Percentiles rank a stretch among this genome's conserved stretches.
Evolutionary conservation across 1,140 invertebrate genomes (phyloP).

Genomic region (Bombus balteatus): DNA sequence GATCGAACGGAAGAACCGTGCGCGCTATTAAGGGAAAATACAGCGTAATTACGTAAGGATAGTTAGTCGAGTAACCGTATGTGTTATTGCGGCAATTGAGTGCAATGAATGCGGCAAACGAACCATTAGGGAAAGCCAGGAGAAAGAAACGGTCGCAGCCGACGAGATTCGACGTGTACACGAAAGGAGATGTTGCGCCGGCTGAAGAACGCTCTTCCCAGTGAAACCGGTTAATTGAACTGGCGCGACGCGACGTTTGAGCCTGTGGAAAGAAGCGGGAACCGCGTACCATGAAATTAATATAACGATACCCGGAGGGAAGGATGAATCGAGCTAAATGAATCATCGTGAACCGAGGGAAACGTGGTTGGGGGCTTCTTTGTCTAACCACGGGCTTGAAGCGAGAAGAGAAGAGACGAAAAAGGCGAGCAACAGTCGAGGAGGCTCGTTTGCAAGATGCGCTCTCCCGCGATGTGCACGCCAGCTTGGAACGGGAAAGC

Average conservation of each 20-base stretch:
- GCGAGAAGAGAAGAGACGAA: background rate
- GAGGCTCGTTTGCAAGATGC: slow-evolving; percentile 26
- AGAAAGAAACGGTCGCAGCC: background rate
- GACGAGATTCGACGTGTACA: background rate
- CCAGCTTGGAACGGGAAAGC: background rate
- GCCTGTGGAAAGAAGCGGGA: background rate
- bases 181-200: background rate
- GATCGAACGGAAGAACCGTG: background rate
- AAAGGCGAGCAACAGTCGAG: background rate
- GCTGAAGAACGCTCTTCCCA: background rate
- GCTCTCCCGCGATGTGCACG: background rate
- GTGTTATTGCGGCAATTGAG: slow-evolving; percentile 3
- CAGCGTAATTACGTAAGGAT: background rate
- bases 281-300: background rate
- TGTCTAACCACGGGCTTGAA: background rate
- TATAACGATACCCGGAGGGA: background rate
- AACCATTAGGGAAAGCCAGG: background rate
- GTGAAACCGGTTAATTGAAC: background rate
- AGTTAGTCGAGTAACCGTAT: background rate
- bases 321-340: background rate
- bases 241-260: no score
- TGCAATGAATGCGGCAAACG: slow-evolving; percentile 4
- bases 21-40: background rate
- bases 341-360: background rate
- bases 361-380: background rate